Base-by-base conservation (phyloP, 53 echinoderm and acorn worm genomes). In the Crossaster papposus region DNA sequence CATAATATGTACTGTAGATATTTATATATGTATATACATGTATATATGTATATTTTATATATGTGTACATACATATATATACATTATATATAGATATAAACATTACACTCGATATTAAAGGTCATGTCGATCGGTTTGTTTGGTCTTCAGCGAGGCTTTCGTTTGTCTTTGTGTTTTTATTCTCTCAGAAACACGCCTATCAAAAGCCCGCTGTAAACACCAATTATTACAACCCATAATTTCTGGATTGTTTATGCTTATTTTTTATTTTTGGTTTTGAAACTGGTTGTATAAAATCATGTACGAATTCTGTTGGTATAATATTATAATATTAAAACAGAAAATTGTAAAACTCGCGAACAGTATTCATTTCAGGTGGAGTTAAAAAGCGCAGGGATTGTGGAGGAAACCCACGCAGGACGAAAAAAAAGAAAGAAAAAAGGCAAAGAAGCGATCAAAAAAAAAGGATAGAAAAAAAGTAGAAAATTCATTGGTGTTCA, bases 1-100 rank as follows among this genome's bases (percentile, higher is more conserved):
- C 50, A 80, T 51, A 58, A 79, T 63, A 63, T 30, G 80, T 80
- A 79, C 34, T 89, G 18, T 89, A 80, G 65, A 89, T 79, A 89
- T 79, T 68, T 73, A 86, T 86, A 72, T 72, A 50, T 70, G 71
- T 89, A 78, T 89, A 78, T 79, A 65, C 62, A 89, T 50, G 35
- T 80, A 38, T 89, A 89, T 79, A 88, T 92, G 55, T 89, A 89
- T 84, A 92, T 89, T 83, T 33, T 70, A 70, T 80, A 72, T 72
- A 76, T 82, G 72, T 84, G 89, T 81, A 83, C 85, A 89, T 64
- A 92, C 82, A 89, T 82, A 82, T 90, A 89, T 89, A 89, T 79
- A 68, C 35, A 78, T 51, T 86, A 85, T 79, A 80, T 91, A 77
- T 84, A 91, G 33, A 91, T 91, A 84, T 91, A 91, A 33, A 80